Evolutionary conservation across 2,888 invertebrate species (phyloP).

Genomic region (Nephrocerus scutellatus): DNA sequence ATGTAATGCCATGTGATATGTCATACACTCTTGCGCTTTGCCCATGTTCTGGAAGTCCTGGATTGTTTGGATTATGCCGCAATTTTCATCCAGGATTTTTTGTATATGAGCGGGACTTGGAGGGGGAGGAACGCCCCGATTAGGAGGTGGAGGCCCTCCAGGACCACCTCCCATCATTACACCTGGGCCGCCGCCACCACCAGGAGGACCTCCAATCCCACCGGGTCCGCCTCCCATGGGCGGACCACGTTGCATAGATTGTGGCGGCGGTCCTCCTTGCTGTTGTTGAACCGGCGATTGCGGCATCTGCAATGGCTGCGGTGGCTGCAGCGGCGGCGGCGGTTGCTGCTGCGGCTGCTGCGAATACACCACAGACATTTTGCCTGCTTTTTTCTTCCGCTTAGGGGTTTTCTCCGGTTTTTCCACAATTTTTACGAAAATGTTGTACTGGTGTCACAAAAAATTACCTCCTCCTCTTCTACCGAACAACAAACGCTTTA

Average conservation of each 20-base stretch:
- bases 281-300: conserved; percentile 30
- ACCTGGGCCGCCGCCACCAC: conserved; percentile 30
- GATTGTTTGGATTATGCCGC: conserved; percentile 92
- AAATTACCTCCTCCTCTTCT: conserved; percentile 9
- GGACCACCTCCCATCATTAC: conserved; percentile 24
- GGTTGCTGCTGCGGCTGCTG: conserved; percentile 44
- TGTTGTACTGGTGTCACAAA: conserved; percentile 21
- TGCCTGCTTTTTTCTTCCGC: conserved; percentile 48
- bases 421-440: conserved; percentile 45
- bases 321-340: conserved; percentile 26
- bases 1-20: conserved; percentile 90
- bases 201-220: conserved; percentile 29
- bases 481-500: too few relatives aligned
- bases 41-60: conserved; percentile 95
- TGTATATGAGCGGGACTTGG: conserved; percentile 81
- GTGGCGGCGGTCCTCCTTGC: conserved; percentile 27
- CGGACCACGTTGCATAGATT: conserved; percentile 16
- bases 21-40: conserved; percentile 85
- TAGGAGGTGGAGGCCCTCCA: conserved; percentile 41
- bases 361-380: conserved; percentile 49
- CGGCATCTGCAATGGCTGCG: conserved; percentile 25
- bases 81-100: conserved; percentile 96
- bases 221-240: conserved; percentile 22
- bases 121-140: conserved; percentile 58
- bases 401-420: conserved; percentile 47